Base-by-base conservation (phyloP, 1,140 invertebrate genomes). In the Cephus cinctus region DNA sequence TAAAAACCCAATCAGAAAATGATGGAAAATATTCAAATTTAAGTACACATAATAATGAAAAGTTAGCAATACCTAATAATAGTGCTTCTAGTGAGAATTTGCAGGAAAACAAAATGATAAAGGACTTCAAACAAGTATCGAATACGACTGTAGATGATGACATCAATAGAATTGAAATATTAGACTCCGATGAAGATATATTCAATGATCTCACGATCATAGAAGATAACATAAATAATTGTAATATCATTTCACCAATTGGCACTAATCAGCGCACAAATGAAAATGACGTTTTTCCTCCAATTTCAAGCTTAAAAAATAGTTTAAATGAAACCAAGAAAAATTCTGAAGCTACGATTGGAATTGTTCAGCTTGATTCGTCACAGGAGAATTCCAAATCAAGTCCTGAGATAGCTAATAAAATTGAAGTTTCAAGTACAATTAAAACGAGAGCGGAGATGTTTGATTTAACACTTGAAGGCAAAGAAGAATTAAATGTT, bases 161-260 rank as follows among this genome's bases (percentile, higher is more conserved):
- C 14, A 14, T 25, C 14, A 31, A 47, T 14, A 16, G n/a, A n/a
- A n/a, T n/a, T n/a, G n/a, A n/a, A n/a, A n/a, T n/a, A n/a, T n/a
- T n/a, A 43, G n/a, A 35, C 23, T 20, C 9, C 12, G n/a, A 43
- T 27, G 25, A 8, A 27, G 6, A 8, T 27, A 27, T n/a, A 27
- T 11, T 56, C 53, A 4, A 49, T 59, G 44, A 57, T 48, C 11
- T 58, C 60, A 40, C 53, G 53, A 19, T 32, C 57, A 15, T 5
- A 16, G 2, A 45, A 51, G 35, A 54, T 56, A 51, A 16, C 21
- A 14, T 32, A 4, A 34, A 32, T 39, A n/a, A n/a, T n/a, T n/a
- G n/a, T 3, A 49, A 53, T 1, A 15, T 22, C 0, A 18, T 11
- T 22, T 18, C 34, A 36, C 21, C 19, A 14, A 9, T n/a, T n/a